Evolutionary conservation across 2,797 vertebrate genomes (phyloP).

Genomic region (Pelochelys cantorii): DNA sequence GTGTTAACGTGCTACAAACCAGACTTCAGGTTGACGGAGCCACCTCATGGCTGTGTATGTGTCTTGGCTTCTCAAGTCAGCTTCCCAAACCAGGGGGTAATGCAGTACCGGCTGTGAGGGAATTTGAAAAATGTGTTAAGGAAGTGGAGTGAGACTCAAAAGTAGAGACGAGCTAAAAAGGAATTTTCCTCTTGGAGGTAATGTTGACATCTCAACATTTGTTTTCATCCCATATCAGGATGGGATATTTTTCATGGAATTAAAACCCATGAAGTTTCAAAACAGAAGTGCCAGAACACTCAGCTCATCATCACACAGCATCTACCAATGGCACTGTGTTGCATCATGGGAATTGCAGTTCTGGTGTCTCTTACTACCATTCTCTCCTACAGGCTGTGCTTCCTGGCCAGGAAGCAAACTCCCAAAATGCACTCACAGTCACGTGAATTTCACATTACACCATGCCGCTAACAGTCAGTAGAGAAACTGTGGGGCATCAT

Average conservation of each 20-base stretch:
- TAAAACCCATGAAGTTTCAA: not conserved
- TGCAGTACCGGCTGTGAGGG: not conserved
- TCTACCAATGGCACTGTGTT: not conserved
- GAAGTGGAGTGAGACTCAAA: not conserved
- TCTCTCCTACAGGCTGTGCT: not conserved
- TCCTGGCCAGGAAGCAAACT: not conserved
- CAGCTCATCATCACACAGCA: not conserved
- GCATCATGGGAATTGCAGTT: not conserved
- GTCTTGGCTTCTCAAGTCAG: not conserved
- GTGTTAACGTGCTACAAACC: not conserved
- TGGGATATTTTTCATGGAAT: not conserved
- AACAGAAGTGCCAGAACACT: not conserved
- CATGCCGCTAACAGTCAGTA: not conserved
- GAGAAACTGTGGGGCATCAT: not conserved
- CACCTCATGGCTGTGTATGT: rapidly evolving
- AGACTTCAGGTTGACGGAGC: not conserved
- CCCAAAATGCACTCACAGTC: not conserved
- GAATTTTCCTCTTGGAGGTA: not conserved
- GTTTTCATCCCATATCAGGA: not conserved
- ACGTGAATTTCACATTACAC: not conserved
- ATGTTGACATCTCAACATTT: not conserved
- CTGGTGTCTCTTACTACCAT: not conserved
- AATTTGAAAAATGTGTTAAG: not conserved
- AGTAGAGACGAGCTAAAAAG: not conserved
- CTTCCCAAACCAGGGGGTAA: no score